Conservation (phyloP, 2,888 invertebrate species). For the Epistrophella euchroma region DNA sequence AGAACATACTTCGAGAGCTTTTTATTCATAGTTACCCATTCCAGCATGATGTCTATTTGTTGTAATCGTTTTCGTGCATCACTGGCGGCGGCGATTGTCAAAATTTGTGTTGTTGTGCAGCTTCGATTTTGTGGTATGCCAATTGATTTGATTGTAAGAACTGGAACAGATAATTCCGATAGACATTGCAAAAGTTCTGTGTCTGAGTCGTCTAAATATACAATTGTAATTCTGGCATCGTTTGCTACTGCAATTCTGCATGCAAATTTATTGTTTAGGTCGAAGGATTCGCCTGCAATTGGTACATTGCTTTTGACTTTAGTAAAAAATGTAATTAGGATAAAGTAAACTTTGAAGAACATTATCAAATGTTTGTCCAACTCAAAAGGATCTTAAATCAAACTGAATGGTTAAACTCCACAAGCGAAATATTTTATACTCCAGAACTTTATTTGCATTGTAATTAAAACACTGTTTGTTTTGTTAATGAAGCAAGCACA, state of each 20-base stretch:
- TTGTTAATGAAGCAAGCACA: conserved; percentile 11
- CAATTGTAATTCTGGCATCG: conserved; percentile 45
- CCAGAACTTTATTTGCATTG: neutral
- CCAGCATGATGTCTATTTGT: conserved; percentile 3
- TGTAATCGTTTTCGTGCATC: neutral
- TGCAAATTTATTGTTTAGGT: conserved; percentile 14
- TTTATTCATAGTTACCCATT: conserved; percentile 62
- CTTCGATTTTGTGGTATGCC: neutral
- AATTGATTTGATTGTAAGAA: neutral
- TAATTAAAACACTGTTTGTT: conserved; percentile 6
- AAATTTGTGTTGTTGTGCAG: conserved; percentile 38
- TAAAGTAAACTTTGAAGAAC: neutral
- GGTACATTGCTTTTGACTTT: neutral
- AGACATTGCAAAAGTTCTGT: conserved; percentile 41
- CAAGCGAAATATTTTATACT: neutral
- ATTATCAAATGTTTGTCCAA: neutral
- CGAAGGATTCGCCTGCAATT: neutral
- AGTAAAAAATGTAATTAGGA: neutral
- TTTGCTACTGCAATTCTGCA: conserved; percentile 42
- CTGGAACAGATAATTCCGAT: conserved; percentile 12
- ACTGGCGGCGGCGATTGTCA: conserved; percentile 19
- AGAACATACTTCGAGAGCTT: conserved; percentile 80
- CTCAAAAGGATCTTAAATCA: neutral
- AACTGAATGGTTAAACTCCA: neutral
- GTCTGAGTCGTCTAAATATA: conserved; percentile 43